phyloP scores from a whole-genome alignment of 1,140 invertebrate genomes.

The Heliconius congener region DNA sequence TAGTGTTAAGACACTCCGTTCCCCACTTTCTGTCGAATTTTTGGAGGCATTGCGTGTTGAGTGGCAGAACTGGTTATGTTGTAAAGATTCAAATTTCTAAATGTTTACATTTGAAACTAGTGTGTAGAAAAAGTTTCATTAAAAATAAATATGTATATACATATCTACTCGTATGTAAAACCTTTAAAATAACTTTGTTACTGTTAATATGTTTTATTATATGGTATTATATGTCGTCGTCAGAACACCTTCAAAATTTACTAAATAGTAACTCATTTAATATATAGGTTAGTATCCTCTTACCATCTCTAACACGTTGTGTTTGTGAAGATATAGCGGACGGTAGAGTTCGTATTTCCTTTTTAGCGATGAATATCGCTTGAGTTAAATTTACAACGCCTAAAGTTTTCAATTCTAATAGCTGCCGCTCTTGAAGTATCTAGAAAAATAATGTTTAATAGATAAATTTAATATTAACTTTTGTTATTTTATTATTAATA shows the following conservation, averaged over 20 bases:
- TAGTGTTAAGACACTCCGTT: too few relatives aligned
- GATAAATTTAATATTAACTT: neutral
- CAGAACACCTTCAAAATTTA: too few relatives aligned
- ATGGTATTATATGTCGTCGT: too few relatives aligned
- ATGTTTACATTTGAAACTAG: too few relatives aligned
- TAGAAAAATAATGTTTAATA: constrained; percentile 39
- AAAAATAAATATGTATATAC: too few relatives aligned
- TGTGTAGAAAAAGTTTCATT: too few relatives aligned
- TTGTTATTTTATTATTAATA: neutral
- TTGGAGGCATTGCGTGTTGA: too few relatives aligned
- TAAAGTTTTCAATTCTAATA: constrained; percentile 65
- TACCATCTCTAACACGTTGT: constrained; percentile 64
- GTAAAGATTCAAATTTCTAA: too few relatives aligned
- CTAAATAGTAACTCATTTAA: neutral
- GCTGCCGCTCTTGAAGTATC: constrained; percentile 67
- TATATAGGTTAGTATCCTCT: constrained; percentile 8
- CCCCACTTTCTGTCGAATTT: too few relatives aligned
- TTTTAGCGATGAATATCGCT: constrained; percentile 62
- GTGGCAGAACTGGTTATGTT: neutral
- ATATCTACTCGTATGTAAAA: too few relatives aligned
- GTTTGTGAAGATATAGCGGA: constrained; percentile 69
- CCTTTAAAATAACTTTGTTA: too few relatives aligned
- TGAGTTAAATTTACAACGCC: constrained; percentile 72
- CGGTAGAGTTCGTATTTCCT: constrained; percentile 69
- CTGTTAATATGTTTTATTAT: too few relatives aligned